Conservation (phyloP, 2,888 invertebrate genomes). For the Dolichomitus sp. region DNA sequence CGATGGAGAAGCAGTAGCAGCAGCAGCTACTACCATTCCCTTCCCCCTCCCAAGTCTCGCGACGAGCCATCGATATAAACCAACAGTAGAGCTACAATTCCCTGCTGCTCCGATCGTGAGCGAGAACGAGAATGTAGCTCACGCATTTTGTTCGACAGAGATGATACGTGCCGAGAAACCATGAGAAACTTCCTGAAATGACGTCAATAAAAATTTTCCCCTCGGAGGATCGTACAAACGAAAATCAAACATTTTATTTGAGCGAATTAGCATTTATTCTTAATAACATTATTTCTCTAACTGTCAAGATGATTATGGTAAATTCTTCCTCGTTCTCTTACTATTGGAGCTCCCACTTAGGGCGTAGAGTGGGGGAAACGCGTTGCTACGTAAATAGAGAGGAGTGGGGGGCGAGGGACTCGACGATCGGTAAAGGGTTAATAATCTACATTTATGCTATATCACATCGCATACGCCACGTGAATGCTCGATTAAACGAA, state of each 20-base stretch:
- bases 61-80: background rate
- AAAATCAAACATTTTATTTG: background rate
- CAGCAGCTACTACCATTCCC: background rate
- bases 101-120: background rate
- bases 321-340: background rate
- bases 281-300: constrained; percentile 11
- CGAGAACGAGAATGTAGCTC: constrained; percentile 11
- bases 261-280: constrained; percentile 2
- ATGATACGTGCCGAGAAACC: constrained; percentile 4
- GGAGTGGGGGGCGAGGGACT: background rate
- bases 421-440: constrained; percentile 4
- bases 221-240: background rate
- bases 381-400: background rate
- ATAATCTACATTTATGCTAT: constrained; percentile 4
- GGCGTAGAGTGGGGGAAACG: background rate
- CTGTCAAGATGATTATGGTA: background rate
- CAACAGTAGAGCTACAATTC: constrained; percentile 1
- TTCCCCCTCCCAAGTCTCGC: background rate
- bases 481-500: constrained; percentile 19
- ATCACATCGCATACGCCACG: background rate
- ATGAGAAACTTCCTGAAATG: constrained; percentile 10
- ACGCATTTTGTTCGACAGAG: constrained; percentile 7
- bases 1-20: constrained; percentile 2
- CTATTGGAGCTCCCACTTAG: background rate
- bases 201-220: constrained; percentile 24